Evolutionary conservation across 1,140 invertebrate genomes (phyloP), one percentile per base, ranked within the genome.

Genomic region (Sitobion miscanthi): DNA sequence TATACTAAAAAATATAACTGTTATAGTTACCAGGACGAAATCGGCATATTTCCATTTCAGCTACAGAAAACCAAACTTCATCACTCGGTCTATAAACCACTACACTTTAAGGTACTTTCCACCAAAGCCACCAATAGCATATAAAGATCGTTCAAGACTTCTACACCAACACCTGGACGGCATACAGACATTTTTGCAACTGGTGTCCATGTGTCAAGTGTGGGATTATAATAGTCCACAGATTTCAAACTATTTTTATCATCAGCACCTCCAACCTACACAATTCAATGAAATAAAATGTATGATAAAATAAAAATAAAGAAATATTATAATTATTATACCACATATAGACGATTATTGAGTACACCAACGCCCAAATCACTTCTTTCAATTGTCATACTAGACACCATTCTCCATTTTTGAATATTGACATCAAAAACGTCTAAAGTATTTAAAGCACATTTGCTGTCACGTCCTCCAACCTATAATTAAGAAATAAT

Each of bases 211-310:
- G 96, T 96, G 95, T 99, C 98, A 54, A 96, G 96, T 93, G 97
- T 97, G 0, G 98, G 97, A 95, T 98, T 97, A 95, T 99, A 99
- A 94, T 97, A 97, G 96, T 99, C 98, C n/a, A 99, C 98, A 49
- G 97, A 98, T 94, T 97, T 97, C 45, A 99, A 95, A 95, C 98
- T 98, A 93, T 97, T 98, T 99, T 95, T 98, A 98, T 85, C 98
- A 96, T 99, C 98, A 96, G 99, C 99, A 11, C 99, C 98, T 45
- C 98, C 98, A 93, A 99, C 97, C 96, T 96, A 95, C 91, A 57
- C 2, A 42, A 42, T 38, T 38, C 23, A 54, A 94, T 42, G 94
- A 89, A 89, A 92, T 47, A 25, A 90, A 77, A 45, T 45, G 6
- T n/a, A 82, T 45, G 0, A 54, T 23, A 88, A 11, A 89, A 93